phyloP scores from a whole-genome alignment of 2,888 invertebrate genomes.

The Tigriopus californicus region DNA sequence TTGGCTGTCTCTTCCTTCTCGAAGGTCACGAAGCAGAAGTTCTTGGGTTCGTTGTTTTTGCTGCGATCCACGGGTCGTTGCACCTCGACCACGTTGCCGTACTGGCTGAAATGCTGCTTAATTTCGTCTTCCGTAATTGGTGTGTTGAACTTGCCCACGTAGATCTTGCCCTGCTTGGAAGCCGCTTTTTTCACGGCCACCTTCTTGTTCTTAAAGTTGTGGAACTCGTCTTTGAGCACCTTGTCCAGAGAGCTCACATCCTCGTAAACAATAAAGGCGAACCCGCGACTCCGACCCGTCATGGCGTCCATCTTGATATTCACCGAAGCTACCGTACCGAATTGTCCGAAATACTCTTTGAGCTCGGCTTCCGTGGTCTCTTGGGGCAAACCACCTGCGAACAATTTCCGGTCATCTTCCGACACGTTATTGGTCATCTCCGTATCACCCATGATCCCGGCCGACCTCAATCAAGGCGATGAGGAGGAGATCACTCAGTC shows the following conservation, averaged over 20 bases:
- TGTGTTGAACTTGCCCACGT: constrained; percentile 11
- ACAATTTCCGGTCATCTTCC: constrained; percentile 12
- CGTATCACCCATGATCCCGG: too few relatives aligned
- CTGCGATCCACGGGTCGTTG: constrained; percentile 10
- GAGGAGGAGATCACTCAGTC: too few relatives aligned
- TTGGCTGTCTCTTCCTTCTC: constrained; percentile 12
- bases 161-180: constrained; percentile 14
- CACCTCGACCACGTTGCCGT: constrained; percentile 8
- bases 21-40: constrained; percentile 14
- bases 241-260: not conserved
- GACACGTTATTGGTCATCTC: not conserved
- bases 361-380: constrained; percentile 4
- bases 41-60: constrained; percentile 12
- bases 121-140: constrained; percentile 9
- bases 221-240: constrained; percentile 3
- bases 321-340: not conserved
- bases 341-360: constrained; percentile 4
- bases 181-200: constrained; percentile 11
- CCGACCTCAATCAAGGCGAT: too few relatives aligned
- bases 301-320: constrained; percentile 11
- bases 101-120: constrained; percentile 4
- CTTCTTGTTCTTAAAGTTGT: constrained; percentile 2
- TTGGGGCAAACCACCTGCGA: constrained; percentile 7
- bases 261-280: constrained; percentile 4
- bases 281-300: constrained; percentile 10